Percentiles rank a stretch among this genome's conserved stretches.
Evolutionary conservation across 2,113 vertebrate species (phyloP).

Genomic region (Nothoprocta pentlandii): DNA sequence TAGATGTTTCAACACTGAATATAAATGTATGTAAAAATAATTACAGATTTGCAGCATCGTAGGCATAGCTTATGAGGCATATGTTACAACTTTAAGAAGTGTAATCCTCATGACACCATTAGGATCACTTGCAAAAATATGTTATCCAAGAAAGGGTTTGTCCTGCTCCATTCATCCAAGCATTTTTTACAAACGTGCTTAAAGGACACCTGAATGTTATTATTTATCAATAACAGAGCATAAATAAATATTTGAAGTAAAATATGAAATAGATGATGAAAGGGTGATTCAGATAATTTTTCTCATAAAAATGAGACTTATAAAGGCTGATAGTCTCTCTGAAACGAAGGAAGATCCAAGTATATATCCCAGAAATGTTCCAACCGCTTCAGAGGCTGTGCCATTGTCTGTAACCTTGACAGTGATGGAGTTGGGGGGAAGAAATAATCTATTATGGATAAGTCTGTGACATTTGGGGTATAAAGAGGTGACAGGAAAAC

Average conservation of each 20-base stretch:
- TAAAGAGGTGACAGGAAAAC: background rate
- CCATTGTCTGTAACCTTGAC: background rate
- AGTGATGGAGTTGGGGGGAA: background rate
- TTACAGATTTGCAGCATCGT: background rate
- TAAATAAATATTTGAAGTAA: background rate
- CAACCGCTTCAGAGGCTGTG: background rate
- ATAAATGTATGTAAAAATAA: constrained; percentile 13
- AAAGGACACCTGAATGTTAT: background rate
- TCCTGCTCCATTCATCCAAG: background rate
- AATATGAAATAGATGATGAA: background rate
- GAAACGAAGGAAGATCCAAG: background rate
- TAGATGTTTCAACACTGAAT: background rate
- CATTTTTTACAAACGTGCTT: background rate
- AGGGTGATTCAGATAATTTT: background rate
- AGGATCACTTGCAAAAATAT: background rate
- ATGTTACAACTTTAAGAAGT: background rate
- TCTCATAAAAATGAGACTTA: background rate
- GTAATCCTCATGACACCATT: background rate
- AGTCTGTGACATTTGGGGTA: background rate
- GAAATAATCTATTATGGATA: background rate
- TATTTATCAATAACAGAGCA: background rate
- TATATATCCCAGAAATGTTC: background rate
- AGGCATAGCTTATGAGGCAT: background rate
- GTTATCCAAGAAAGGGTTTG: background rate
- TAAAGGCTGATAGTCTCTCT: background rate